These are phyloP conservation scores for Cosmorhoe ocellata DNA, from an alignment of 2,888 invertebrate genomes.

Conservation along the genomic window DNA sequence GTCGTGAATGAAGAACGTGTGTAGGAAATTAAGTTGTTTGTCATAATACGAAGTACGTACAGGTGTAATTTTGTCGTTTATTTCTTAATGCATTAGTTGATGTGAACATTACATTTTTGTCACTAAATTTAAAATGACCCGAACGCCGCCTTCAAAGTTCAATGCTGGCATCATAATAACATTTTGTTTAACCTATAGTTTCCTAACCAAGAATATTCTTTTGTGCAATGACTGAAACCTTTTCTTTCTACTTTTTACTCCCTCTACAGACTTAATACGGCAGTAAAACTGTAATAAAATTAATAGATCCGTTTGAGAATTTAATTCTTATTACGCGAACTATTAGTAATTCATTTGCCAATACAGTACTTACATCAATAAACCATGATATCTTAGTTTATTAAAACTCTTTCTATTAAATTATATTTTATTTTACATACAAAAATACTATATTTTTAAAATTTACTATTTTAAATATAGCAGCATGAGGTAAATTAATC, in stretches of 20 bases:
- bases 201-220: not conserved
- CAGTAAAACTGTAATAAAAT: conserved; percentile 4
- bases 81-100: not conserved
- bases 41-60: conserved; percentile 1
- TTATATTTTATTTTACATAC: too few species aligned
- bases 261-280: not conserved
- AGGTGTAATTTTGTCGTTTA: conserved; percentile 20
- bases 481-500: too few species aligned
- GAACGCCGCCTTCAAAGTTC: not conserved
- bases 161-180: conserved; percentile 4
- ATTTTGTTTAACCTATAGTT: conserved; percentile 13
- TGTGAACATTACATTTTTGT: conserved; percentile 5
- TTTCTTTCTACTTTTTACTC: conserved; percentile 6
- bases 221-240: not conserved
- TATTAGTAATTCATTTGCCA: too few species aligned
- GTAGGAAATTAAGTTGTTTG: conserved; percentile 29
- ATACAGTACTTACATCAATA: too few species aligned
- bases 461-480: too few species aligned
- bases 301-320: not conserved
- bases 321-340: not conserved
- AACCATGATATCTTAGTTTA: too few species aligned
- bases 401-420: too few species aligned
- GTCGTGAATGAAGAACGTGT: conserved; percentile 20
- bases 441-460: too few species aligned
- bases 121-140: conserved; percentile 2